These are phyloP conservation scores for Sus scrofa DNA, from an alignment of 2,113 vertebrate species.

Conservation along the genomic window T2T-Sscrofa CM000826.6:132759001-132759500, in stretches of 20 bases:
- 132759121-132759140: background rate
- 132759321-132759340: background rate
- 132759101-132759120: background rate
- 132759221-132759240: background rate
- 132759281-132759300: no score
- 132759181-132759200: background rate
- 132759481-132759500: background rate
- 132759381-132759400: background rate
- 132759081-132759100: background rate
- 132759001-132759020: background rate
- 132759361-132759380: background rate
- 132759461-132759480: background rate
- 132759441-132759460: background rate
- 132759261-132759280: background rate
- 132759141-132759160: background rate
- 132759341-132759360: background rate
- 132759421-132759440: background rate
- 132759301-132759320: background rate
- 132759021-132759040: background rate
- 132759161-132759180: background rate
- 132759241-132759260: background rate
- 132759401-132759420: background rate
- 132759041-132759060: background rate
- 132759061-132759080: background rate
- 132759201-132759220: background rate